Conservation (phyloP, 2,797 vertebrate genomes). For the Crocodylus rhombifer region DNA sequence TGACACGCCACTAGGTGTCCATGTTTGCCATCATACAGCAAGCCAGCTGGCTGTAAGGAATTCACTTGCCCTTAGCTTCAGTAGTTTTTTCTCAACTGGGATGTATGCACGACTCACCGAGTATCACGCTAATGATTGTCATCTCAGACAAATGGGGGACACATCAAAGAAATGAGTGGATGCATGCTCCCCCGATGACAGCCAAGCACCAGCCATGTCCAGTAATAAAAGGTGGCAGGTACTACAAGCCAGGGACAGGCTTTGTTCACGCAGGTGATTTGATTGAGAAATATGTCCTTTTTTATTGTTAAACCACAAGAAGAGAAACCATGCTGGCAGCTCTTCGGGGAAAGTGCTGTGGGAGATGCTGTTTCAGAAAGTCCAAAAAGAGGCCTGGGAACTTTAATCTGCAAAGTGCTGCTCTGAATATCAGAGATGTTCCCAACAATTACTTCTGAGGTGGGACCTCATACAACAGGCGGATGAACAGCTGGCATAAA, state of each 20-base stretch:
- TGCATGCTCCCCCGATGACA: background rate
- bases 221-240: fast-evolving
- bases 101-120: background rate
- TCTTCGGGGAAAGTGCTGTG: background rate
- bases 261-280: background rate
- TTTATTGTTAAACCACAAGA: background rate
- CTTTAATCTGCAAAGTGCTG: background rate
- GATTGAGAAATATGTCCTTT: background rate
- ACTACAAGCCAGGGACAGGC: background rate
- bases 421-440: background rate
- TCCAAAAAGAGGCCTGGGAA: background rate
- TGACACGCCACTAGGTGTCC: conserved; percentile 65
- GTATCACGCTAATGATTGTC: background rate
- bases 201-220: background rate
- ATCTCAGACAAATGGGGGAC: background rate
- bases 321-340: background rate
- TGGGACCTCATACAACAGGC: background rate
- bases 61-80: background rate
- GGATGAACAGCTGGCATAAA: background rate
- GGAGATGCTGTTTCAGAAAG: background rate
- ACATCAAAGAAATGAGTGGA: background rate
- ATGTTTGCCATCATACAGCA: conserved; percentile 54
- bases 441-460: fast-evolving
- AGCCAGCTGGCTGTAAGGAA: background rate
- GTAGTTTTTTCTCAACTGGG: background rate